Percentiles rank a stretch among this genome's conserved stretches.
phyloP scores from a whole-genome alignment of 1,140 invertebrate species.

The Gyrodactylus bullatarudis region DNA sequence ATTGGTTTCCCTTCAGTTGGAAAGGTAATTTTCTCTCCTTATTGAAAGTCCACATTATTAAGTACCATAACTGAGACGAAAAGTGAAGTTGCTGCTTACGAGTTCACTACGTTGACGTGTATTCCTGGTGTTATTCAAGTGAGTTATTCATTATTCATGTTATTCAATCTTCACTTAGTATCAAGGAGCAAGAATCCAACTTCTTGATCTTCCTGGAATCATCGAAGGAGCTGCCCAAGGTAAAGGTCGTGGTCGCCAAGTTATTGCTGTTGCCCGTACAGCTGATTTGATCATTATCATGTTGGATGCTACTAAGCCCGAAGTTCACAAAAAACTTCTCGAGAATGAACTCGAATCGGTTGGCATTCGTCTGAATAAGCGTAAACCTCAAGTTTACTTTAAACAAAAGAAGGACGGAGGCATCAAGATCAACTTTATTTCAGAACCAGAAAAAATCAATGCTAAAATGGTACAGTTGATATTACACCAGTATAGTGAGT shows the following conservation, averaged over 20 bases:
- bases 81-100: constrained; percentile 77
- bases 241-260: constrained; percentile 43
- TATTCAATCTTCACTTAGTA: constrained; percentile 25
- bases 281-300: constrained; percentile 91
- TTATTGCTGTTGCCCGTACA: constrained; percentile 77
- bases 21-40: constrained; percentile 17
- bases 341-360: constrained; percentile 77
- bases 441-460: constrained; percentile 57
- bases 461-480: constrained; percentile 95
- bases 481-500: constrained; percentile 59
- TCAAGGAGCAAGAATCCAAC: constrained; percentile 83
- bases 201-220: constrained; percentile 67
- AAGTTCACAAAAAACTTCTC: constrained; percentile 51
- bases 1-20: constrained; percentile 72
- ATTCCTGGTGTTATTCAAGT: constrained; percentile 83
- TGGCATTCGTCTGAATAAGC: constrained; percentile 66
- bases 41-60: constrained; percentile 17
- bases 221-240: constrained; percentile 77
- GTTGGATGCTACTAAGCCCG: constrained; percentile 81
- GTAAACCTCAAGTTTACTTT: constrained; percentile 82
- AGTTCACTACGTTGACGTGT: constrained; percentile 94
- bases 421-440: constrained; percentile 87
- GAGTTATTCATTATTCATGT: constrained; percentile 10
- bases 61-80: constrained; percentile 24
- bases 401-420: constrained; percentile 87